Evolutionary conservation across 1,140 invertebrate genomes (phyloP), one percentile per base, ranked within the genome.

Genomic region (Drosophila saltans): DNA sequence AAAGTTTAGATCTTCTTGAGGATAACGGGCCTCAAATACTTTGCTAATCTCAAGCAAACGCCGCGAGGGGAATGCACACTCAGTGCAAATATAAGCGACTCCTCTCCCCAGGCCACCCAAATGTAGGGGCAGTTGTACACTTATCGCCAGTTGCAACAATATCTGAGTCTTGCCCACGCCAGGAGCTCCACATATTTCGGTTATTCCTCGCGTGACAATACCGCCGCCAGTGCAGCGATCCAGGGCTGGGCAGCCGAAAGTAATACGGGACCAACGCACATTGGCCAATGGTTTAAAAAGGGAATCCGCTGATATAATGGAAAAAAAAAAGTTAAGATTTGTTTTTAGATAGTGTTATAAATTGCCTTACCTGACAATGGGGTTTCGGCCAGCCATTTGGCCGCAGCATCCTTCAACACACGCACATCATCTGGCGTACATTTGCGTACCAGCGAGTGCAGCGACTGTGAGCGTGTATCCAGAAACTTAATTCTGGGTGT

Each of bases 91-190:
- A 78, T 96, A 97, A 21, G 96, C 94, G 6, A 94, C 95, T 66
- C 95, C 96, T 94, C 78, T 71, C 61, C 72, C 78, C 48, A 92
- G 65, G 6, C 92, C 92, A 11, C 91, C 92, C 24, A 90, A 36
- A 6, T 81, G 52, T 1, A 21, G 1, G 5, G 90, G 89, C 33
- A 93, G 55, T 66, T 93, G 93, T 10, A 92, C 80, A n/a, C 83
- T 81, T 9, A 93, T 52, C 41, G 94, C 93, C 3, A 97, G 88
- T 92, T 98, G 97, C 30, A 98, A 91, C 78, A 95, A 96, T 11
- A 98, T 82, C 92, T 98, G 97, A 1, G 97, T 97, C 93, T 98
- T 98, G 16, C 97, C 97, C 79, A 94, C 94, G 7, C 96, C 96
- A 92, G 96, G 96, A 91, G 95, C 95, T 10, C 97, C 97, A 92